phyloP scores from a whole-genome alignment of 2,113 vertebrate species.

The Montifringilla adamsi region DNA sequence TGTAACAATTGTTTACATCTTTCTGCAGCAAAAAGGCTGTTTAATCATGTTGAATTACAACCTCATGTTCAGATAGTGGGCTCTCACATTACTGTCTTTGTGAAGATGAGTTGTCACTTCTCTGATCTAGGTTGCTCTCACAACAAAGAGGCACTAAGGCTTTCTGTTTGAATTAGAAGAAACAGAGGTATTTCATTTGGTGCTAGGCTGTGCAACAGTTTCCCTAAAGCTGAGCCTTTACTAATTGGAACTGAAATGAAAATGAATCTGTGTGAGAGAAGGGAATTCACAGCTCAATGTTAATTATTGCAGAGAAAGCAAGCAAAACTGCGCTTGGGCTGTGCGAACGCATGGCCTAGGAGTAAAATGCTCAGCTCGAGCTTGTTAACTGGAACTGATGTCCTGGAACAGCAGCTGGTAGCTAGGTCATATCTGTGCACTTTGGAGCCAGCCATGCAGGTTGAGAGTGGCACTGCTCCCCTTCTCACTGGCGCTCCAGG shows the following conservation, averaged over 20 bases:
- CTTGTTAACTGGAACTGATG: conserved; percentile 1
- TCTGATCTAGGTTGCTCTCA: conserved; percentile 25
- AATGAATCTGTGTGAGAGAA: conserved; percentile 4
- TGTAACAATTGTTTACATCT: conserved; percentile 34
- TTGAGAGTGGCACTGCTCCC: not conserved
- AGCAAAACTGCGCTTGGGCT: not conserved
- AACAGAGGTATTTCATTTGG: not conserved
- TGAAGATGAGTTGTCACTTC: conserved; percentile 48
- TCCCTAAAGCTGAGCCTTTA: conserved; percentile 5
- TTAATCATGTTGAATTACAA: conserved; percentile 22
- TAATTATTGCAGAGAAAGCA: conserved; percentile 6
- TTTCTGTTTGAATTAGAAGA: conserved; percentile 31
- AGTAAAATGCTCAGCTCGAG: not conserved
- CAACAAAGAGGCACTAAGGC: conserved; percentile 28
- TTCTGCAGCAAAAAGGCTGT: conserved; percentile 25
- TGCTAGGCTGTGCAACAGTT: not conserved
- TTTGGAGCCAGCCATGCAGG: not conserved
- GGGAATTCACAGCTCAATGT: conserved; percentile 12
- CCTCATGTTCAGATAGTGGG: conserved; percentile 11
- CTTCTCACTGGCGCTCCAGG: not conserved
- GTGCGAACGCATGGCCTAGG: not conserved
- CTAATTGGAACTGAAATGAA: conserved; percentile 42
- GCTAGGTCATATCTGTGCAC: not conserved
- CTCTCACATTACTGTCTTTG: conserved; percentile 2
- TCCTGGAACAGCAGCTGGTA: not conserved